A percentile compares a stretch with the other conserved stretches of the same genome.
Evolutionary conservation across 1,140 invertebrate genomes (phyloP).

Genomic region (Goniozus legneri): DNA sequence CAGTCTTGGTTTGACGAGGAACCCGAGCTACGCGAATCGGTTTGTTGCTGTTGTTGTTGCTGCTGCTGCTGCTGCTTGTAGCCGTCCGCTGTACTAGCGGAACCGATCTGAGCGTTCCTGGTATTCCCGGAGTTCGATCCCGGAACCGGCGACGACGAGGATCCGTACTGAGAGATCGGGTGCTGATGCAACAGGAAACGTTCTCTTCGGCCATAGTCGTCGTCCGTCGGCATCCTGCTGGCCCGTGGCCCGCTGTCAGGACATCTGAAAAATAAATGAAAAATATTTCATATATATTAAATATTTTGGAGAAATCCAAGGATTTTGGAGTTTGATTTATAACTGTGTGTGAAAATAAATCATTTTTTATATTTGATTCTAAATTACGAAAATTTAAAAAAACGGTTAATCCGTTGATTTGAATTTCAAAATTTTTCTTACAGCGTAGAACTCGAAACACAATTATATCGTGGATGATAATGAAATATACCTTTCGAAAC

Average conservation of each 20-base stretch:
- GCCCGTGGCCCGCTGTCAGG: constrained; percentile 55
- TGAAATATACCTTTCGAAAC: too few relatives aligned
- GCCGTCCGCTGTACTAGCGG: constrained; percentile 27
- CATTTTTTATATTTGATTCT: too few relatives aligned
- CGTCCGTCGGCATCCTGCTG: constrained; percentile 56
- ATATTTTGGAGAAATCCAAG: too few relatives aligned
- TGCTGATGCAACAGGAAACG: constrained; percentile 53
- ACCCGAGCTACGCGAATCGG: constrained; percentile 8
- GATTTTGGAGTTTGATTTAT: too few relatives aligned
- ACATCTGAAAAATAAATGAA: constrained; percentile 44
- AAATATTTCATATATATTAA: too few relatives aligned
- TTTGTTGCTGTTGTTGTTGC: constrained; percentile 9
- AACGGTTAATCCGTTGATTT: too few relatives aligned
- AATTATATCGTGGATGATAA: too few relatives aligned
- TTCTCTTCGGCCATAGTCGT: constrained; percentile 57
- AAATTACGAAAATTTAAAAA: too few relatives aligned
- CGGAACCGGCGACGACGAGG: constrained; percentile 34
- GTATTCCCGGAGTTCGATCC: constrained; percentile 26
- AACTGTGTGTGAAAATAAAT: too few relatives aligned
- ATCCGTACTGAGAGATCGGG: constrained; percentile 41
- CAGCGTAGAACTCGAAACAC: too few relatives aligned
- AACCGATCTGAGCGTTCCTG: constrained; percentile 24
- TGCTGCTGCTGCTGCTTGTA: constrained; percentile 33
- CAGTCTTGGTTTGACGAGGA: constrained; percentile 23
- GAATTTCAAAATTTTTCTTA: too few relatives aligned